These are phyloP conservation scores for Sesamia nonagrioides DNA, from an alignment of 1,140 invertebrate genomes.

Conservation along the genomic window DNA sequence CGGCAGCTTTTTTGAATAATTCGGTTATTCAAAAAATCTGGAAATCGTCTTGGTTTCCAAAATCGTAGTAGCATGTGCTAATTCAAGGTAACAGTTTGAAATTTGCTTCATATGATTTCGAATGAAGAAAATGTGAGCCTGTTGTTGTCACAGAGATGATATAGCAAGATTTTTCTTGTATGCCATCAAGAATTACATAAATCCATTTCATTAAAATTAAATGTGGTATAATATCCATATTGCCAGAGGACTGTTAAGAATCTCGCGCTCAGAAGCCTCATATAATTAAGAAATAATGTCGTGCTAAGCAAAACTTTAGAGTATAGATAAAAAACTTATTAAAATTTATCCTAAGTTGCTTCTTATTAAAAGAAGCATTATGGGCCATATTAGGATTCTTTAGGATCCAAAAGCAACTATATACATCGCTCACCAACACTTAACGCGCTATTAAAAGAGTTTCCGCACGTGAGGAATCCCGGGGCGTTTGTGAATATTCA, in stretches of 20 bases:
- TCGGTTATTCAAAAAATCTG: too few species aligned
- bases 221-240: too few species aligned
- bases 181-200: too few species aligned
- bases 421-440: conserved; percentile 40
- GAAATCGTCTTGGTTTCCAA: too few species aligned
- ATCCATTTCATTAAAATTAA: too few species aligned
- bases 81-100: too few species aligned
- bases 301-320: neutral
- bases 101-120: neutral
- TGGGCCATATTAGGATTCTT: conserved; percentile 27
- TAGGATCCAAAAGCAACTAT: conserved; percentile 20
- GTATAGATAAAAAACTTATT: neutral
- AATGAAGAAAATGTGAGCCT: neutral
- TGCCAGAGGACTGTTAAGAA: neutral
- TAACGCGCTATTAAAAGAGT: conserved; percentile 69
- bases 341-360: neutral
- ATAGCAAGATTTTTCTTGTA: too few species aligned
- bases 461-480: conserved; percentile 62
- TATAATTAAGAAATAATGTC: neutral
- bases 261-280: neutral
- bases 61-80: too few species aligned
- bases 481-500: conserved; percentile 77
- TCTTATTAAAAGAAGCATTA: conserved; percentile 3
- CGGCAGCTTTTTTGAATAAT: too few species aligned
- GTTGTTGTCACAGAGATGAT: neutral